Percentiles rank a stretch among this genome's conserved stretches.
Conservation (phyloP, 2,888 invertebrate species). For the Thera britannica region DNA sequence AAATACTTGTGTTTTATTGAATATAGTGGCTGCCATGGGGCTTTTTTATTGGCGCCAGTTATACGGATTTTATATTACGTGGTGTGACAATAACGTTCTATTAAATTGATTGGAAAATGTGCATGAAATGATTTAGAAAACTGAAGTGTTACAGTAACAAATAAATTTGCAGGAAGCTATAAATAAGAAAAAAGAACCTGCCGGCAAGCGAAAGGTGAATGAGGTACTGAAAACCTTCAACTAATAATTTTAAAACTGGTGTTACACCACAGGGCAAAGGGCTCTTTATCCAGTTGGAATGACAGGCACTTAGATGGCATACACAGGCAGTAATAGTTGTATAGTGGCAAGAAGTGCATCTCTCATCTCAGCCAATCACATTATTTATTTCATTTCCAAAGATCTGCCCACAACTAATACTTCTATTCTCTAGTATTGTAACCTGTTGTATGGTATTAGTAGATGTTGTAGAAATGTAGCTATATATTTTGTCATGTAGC, state of each 20-base stretch:
- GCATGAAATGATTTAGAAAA: constrained; percentile 27
- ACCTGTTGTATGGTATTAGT: constrained; percentile 10
- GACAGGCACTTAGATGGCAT: constrained; percentile 6
- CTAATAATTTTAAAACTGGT: constrained; percentile 61
- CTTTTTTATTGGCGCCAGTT: constrained; percentile 5
- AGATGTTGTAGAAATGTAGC: constrained; percentile 11
- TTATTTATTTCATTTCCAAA: background rate
- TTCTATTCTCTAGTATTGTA: constrained; percentile 1
- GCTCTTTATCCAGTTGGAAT: constrained; percentile 37
- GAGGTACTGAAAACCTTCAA: constrained; percentile 85
- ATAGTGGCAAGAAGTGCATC: constrained; percentile 1
- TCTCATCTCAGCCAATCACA: background rate
- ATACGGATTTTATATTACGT: background rate
- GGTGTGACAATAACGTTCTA: constrained; percentile 6
- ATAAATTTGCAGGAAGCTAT: constrained; percentile 83
- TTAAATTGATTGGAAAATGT: constrained; percentile 14
- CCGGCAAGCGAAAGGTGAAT: constrained; percentile 82
- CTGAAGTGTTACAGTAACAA: constrained; percentile 63
- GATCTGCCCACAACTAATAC: background rate
- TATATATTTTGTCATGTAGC: constrained; percentile 24
- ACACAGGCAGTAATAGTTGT: background rate
- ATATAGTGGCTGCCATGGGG: background rate
- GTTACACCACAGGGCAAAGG: constrained; percentile 73
- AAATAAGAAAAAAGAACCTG: constrained; percentile 80
- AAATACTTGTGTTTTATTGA: background rate